These are phyloP conservation scores for Megatriorchis doriae DNA, from an alignment of 2,113 vertebrate species.

Conservation along the genomic window DNA sequence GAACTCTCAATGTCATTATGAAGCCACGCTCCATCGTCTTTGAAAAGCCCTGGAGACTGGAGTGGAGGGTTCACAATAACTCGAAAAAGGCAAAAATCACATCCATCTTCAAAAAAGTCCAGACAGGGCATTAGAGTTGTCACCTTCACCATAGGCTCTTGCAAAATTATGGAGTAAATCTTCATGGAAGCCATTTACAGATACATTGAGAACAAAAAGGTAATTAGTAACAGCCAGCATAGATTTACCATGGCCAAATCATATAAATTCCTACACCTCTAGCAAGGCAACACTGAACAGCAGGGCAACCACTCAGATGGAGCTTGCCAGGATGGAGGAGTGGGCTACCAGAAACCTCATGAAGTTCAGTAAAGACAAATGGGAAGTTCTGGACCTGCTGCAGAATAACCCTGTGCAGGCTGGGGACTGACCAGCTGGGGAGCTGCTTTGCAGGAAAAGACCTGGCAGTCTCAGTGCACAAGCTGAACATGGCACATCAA, in stretches of 20 bases:
- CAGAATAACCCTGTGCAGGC: background rate
- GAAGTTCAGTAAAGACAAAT: background rate
- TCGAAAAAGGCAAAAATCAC: background rate
- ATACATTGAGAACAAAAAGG: background rate
- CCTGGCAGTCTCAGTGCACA: background rate
- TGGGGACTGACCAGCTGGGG: no score
- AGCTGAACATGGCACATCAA: background rate
- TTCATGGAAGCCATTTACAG: background rate
- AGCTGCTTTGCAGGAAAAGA: background rate
- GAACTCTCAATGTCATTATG: background rate
- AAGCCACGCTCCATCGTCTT: background rate
- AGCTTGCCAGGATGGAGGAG: background rate
- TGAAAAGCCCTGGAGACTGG: background rate
- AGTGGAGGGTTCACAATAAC: background rate
- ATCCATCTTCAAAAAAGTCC: background rate
- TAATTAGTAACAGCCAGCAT: background rate
- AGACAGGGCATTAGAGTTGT: background rate
- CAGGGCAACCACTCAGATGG: background rate
- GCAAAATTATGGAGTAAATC: background rate
- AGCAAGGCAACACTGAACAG: background rate
- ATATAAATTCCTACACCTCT: background rate
- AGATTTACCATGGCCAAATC: background rate
- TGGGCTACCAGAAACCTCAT: background rate
- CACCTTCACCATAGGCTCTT: background rate
- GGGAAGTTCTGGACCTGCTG: background rate